These are phyloP conservation scores for Artibeus jamaicensis DNA, from an alignment of 2,797 vertebrate species.

Conservation along the genomic window DNA sequence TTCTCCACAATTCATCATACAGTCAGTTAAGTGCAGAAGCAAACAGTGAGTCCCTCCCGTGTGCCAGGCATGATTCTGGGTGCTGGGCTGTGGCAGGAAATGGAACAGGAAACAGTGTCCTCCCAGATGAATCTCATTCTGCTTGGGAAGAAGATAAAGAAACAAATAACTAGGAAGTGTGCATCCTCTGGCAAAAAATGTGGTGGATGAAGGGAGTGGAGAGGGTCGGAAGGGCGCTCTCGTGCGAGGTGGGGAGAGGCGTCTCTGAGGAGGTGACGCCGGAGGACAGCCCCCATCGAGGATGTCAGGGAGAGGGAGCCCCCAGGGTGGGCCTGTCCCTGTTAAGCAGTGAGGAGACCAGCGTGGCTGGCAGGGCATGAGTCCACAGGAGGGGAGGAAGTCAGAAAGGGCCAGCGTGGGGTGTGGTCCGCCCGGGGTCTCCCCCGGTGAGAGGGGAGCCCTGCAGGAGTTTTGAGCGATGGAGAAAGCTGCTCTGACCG, in stretches of 20 bases:
- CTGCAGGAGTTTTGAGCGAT: background rate
- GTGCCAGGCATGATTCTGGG: background rate
- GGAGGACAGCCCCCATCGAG: too few relatives aligned
- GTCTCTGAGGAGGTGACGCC: background rate
- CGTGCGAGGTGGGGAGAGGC: background rate
- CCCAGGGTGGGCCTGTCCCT: too few relatives aligned
- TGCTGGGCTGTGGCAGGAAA: background rate
- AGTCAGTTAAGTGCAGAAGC: background rate
- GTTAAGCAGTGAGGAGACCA: too few relatives aligned
- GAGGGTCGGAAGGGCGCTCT: background rate
- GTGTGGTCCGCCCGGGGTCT: too few relatives aligned
- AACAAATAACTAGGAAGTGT: background rate
- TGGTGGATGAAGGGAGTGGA: background rate
- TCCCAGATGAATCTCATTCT: too few relatives aligned
- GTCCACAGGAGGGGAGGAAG: rapidly evolving
- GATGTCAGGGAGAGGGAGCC: too few relatives aligned
- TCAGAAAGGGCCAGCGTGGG: too few relatives aligned
- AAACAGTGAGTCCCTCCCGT: background rate
- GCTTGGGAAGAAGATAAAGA: background rate
- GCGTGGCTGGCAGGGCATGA: rapidly evolving
- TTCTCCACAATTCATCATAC: background rate
- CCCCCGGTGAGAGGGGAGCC: background rate
- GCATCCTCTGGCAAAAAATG: background rate
- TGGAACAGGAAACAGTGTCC: background rate
- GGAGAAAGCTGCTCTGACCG: too few relatives aligned